A percentile compares a stretch with the other conserved stretches of the same genome.
Evolutionary conservation across 1,140 invertebrate genomes (phyloP).

Genomic region (Dinoponera quadriceps): DNA sequence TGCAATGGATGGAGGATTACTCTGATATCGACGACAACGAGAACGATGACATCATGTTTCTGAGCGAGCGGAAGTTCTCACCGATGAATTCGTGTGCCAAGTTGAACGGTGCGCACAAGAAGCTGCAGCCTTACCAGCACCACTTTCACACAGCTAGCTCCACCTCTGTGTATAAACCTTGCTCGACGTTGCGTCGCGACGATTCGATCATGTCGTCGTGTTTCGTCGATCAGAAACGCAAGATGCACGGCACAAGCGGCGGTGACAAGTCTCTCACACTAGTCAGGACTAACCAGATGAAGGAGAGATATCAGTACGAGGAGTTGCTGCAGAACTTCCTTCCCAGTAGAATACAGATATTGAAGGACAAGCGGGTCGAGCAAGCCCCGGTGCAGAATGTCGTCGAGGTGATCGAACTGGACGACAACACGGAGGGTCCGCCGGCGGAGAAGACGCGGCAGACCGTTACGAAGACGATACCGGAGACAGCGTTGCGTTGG

Average conservation of each 20-base stretch:
- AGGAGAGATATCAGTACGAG: slow-evolving; percentile 79
- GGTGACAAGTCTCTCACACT: slow-evolving; percentile 69
- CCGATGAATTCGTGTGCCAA: slow-evolving; percentile 28
- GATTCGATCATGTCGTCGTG: slow-evolving; percentile 41
- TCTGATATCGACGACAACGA: slow-evolving; percentile 65
- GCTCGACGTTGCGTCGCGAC: slow-evolving; percentile 20
- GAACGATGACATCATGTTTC: slow-evolving; percentile 61
- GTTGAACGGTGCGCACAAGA: slow-evolving; percentile 60
- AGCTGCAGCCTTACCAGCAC: not conserved
- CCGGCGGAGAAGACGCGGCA: not conserved
- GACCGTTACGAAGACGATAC: slow-evolving; percentile 1
- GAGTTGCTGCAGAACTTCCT: slow-evolving; percentile 78
- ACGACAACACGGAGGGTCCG: slow-evolving; percentile 57
- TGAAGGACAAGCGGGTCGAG: slow-evolving; percentile 61
- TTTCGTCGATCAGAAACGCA: slow-evolving; percentile 39
- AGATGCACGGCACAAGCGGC: not conserved
- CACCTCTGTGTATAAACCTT: slow-evolving; percentile 41
- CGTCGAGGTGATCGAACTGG: slow-evolving; percentile 77
- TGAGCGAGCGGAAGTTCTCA: slow-evolving; percentile 47
- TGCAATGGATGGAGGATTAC: slow-evolving; percentile 26
- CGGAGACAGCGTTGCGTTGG: not conserved
- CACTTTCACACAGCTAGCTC: not conserved
- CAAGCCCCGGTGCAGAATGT: slow-evolving; percentile 46
- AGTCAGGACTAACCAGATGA: slow-evolving; percentile 70
- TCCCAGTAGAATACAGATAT: slow-evolving; percentile 64